These are phyloP conservation scores for Limnephilus lunatus DNA, from an alignment of 2,888 invertebrate species.

Conservation along the genomic window DNA sequence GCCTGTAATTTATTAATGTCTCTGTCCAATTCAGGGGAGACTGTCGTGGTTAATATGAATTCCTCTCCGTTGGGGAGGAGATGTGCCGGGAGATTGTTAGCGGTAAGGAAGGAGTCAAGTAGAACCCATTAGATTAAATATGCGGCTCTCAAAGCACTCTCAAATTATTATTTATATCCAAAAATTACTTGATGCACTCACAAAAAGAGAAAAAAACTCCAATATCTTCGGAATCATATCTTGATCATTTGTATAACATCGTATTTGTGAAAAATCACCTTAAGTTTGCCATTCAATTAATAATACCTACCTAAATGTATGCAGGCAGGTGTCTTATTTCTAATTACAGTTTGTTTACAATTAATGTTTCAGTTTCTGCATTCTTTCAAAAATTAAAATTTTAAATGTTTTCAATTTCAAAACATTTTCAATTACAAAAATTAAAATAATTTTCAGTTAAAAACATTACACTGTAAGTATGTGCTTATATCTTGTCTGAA, in stretches of 20 bases:
- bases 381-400: too few species aligned
- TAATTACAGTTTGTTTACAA: too few species aligned
- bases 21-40: constrained; percentile 56
- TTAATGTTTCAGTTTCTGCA: too few species aligned
- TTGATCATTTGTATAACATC: neutral
- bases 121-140: constrained; percentile 40
- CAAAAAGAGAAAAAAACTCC: too few species aligned
- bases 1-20: constrained; percentile 58
- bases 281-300: neutral
- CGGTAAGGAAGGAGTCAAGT: constrained; percentile 17
- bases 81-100: constrained; percentile 37
- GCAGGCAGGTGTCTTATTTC: too few species aligned
- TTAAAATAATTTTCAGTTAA: too few species aligned
- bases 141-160: constrained; percentile 21
- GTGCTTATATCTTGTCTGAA: too few species aligned
- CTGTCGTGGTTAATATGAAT: constrained; percentile 59
- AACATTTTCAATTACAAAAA: too few species aligned
- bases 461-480: too few species aligned
- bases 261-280: neutral
- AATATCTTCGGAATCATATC: neutral
- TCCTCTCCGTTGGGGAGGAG: constrained; percentile 40
- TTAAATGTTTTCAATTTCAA: too few species aligned
- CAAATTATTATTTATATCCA: neutral
- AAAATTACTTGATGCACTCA: neutral
- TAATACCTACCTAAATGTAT: too few species aligned